A percentile compares a stretch with the other conserved stretches of the same genome.
These are phyloP conservation scores for Perca fluviatilis DNA, from an alignment of 2,113 vertebrate genomes.

Conservation along the genomic window DNA sequence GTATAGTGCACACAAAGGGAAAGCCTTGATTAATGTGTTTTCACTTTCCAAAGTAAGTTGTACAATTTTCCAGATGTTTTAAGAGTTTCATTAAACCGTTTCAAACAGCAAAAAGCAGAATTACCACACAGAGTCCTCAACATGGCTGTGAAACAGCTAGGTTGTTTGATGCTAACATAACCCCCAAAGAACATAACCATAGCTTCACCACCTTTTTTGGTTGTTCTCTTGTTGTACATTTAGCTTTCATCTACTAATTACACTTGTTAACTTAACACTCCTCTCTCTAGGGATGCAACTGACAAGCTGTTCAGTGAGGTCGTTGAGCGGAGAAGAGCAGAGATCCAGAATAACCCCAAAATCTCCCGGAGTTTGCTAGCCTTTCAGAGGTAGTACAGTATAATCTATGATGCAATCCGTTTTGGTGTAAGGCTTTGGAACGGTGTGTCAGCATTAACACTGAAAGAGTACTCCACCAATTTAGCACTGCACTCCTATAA, in stretches of 20 bases:
- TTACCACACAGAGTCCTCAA: background rate
- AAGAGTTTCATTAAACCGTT: background rate
- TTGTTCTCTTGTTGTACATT: background rate
- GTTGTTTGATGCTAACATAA: background rate
- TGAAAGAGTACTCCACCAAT: no score
- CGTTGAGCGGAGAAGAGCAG: slow-evolving; percentile 85
- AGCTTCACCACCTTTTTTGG: background rate
- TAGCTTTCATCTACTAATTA: background rate
- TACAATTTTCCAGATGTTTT: background rate
- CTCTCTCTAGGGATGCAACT: slow-evolving; percentile 87
- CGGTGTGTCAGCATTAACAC: background rate
- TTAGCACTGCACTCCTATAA: background rate
- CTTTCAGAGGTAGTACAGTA: slow-evolving; percentile 86
- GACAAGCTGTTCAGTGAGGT: slow-evolving; percentile 92
- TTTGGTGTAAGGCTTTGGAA: background rate
- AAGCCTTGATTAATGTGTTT: background rate
- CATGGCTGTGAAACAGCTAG: background rate
- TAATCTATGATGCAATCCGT: background rate
- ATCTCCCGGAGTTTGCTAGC: slow-evolving; percentile 85
- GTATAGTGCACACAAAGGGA: background rate
- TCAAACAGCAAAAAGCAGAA: background rate
- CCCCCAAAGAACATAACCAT: background rate
- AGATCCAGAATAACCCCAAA: slow-evolving; percentile 87
- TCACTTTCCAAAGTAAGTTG: background rate
- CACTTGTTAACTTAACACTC: background rate